These are phyloP conservation scores for Cotesia congregata DNA, from an alignment of 2,888 invertebrate species.

Conservation along the genomic window DNA sequence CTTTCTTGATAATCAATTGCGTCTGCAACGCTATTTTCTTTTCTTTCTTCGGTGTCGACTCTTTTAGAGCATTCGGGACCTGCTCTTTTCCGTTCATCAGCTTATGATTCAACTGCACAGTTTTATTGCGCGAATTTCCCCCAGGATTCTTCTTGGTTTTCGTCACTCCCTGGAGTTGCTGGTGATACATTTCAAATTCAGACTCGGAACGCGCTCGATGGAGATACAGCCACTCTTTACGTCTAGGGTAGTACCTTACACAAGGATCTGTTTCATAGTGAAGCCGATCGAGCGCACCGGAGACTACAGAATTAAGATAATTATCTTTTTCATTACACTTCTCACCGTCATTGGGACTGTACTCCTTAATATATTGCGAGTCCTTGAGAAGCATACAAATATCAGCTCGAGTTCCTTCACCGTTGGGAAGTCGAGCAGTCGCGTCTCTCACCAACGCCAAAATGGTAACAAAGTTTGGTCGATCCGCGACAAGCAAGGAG, in stretches of 20 bases:
- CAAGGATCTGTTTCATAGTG: slow-evolving; percentile 93
- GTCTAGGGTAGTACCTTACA: slow-evolving; percentile 91
- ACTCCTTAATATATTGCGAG: slow-evolving; percentile 76
- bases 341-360: slow-evolving; percentile 60
- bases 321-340: slow-evolving; percentile 72
- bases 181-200: slow-evolving; percentile 80
- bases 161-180: slow-evolving; percentile 76
- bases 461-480: slow-evolving; percentile 93
- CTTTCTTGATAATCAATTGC: slow-evolving; percentile 54
- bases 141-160: slow-evolving; percentile 72
- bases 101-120: slow-evolving; percentile 56
- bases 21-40: slow-evolving; percentile 55
- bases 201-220: slow-evolving; percentile 80
- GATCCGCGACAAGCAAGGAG: slow-evolving; percentile 82
- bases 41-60: slow-evolving; percentile 66
- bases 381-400: slow-evolving; percentile 89
- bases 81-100: slow-evolving; percentile 69
- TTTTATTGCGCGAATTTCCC: slow-evolving; percentile 63
- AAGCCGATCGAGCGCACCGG: slow-evolving; percentile 90
- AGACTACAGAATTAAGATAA: slow-evolving; percentile 85
- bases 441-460: slow-evolving; percentile 93
- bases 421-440: slow-evolving; percentile 92
- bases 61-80: slow-evolving; percentile 70
- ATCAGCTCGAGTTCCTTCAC: slow-evolving; percentile 92
- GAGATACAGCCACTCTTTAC: slow-evolving; percentile 96